Conservation (phyloP, 2,888 invertebrate species). For the Drosophila multiciliata region DNA sequence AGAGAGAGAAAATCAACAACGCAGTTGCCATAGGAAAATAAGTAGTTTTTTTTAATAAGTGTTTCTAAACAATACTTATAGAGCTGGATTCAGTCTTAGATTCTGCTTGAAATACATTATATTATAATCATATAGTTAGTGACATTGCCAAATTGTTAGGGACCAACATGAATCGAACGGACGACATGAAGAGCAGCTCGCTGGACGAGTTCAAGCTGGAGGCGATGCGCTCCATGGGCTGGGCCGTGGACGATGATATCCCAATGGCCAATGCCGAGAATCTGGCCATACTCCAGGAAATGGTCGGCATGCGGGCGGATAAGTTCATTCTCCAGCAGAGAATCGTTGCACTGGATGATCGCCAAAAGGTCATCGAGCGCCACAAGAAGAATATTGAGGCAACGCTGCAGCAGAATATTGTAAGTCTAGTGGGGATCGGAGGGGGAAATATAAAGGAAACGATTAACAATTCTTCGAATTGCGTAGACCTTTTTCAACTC, state of each 20-base stretch:
- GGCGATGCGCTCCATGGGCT: slow-evolving; percentile 81
- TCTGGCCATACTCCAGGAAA: slow-evolving; percentile 83
- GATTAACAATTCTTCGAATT: slow-evolving; percentile 82
- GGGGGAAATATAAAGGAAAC: background rate
- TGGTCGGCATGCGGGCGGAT: slow-evolving; percentile 85
- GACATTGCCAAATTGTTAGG: slow-evolving; percentile 5
- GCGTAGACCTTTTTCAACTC: slow-evolving; percentile 89
- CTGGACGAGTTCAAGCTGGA: slow-evolving; percentile 72
- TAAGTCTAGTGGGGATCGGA: slow-evolving; percentile 56
- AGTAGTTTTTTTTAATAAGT: slow-evolving; percentile 8
- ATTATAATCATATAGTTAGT: background rate
- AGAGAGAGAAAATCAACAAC: slow-evolving; percentile 19
- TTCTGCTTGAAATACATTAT: slow-evolving; percentile 4
- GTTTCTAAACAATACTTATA: slow-evolving; percentile 15
- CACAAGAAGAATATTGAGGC: slow-evolving; percentile 86
- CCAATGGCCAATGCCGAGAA: slow-evolving; percentile 93
- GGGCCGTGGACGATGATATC: slow-evolving; percentile 89
- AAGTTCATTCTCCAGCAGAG: slow-evolving; percentile 85
- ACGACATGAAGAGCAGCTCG: slow-evolving; percentile 67
- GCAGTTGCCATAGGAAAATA: slow-evolving; percentile 47
- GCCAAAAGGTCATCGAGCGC: slow-evolving; percentile 85
- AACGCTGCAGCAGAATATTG: slow-evolving; percentile 87
- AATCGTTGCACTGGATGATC: slow-evolving; percentile 85
- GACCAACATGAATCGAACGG: slow-evolving; percentile 58
- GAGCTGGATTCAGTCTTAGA: slow-evolving; percentile 6